Evolutionary conservation across 2,797 vertebrate species (phyloP), one percentile per base, ranked within the genome.

Genomic region (Gadopsis bispinosus): DNA sequence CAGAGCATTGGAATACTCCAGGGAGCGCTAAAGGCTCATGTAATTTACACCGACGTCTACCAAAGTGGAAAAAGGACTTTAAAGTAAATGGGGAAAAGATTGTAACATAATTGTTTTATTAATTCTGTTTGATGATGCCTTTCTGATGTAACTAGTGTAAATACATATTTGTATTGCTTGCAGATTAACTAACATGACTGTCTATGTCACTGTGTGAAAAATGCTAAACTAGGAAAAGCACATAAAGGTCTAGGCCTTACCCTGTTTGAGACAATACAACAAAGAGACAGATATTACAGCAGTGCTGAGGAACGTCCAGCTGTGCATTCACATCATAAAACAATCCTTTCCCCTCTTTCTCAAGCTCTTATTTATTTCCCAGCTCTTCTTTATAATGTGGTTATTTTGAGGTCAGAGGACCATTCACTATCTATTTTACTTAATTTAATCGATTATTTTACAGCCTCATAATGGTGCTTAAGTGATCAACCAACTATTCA

Each of bases 191-290:
- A 20, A 11, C 7, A 12, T n/a, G 20, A 17, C 8, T 11, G 1
- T 58, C 29, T 56, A 6, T 48, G 47, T 39, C 11, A 22, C 12
- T 53, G 17, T n/a, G 43, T 82, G 55, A 75, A 66, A 67, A 58
- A 39, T 14, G 20, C 39, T 68, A 68, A 85, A 86, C 53, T 26
- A 58, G 65, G 39, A 58, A 35, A 63, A 35, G 33, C 19, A 66
- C 20, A 77, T 51, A 22, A 31, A 76, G 19, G 19, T 76, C 7
- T 26, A 3, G 22, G 22, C 12, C 51, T 20, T 59, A 31, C 56
- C 73, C 75, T 37, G 53, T 63, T 72, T 69, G 33, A 79, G 33
- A 92, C 88, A 87, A 89, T 86, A 63, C 77, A 90, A 85, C 83
- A 91, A 90, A 87, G 69, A 74, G 17, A 80, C 70, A 41, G 39